Evolutionary conservation across 2,113 vertebrate species (phyloP).

Genomic region (Ameiurus melas): DNA sequence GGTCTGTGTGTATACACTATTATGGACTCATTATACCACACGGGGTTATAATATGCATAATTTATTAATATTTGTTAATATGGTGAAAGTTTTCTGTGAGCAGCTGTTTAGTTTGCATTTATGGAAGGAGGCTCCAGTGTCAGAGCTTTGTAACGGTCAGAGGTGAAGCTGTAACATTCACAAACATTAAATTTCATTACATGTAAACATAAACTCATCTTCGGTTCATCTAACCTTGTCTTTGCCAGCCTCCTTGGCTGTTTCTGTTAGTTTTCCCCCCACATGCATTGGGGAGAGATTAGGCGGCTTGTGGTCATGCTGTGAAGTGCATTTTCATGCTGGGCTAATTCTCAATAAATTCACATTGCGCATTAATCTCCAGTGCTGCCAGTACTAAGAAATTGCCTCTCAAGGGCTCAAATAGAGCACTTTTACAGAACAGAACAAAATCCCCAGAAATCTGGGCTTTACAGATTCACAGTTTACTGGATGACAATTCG

Average conservation of each 20-base stretch:
- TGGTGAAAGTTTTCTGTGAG: background rate
- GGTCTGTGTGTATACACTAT: background rate
- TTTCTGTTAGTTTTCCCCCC: slow-evolving; percentile 44
- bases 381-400: slow-evolving; percentile 41
- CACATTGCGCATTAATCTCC: slow-evolving; percentile 55
- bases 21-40: background rate
- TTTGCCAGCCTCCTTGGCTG: slow-evolving; percentile 32
- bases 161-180: background rate
- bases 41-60: background rate
- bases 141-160: background rate
- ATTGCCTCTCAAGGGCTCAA: slow-evolving; percentile 35
- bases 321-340: slow-evolving; percentile 55
- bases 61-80: background rate
- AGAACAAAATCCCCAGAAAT: slow-evolving; percentile 13
- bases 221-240: background rate
- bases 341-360: slow-evolving; percentile 55
- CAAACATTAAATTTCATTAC: background rate
- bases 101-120: background rate
- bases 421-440: slow-evolving; percentile 29
- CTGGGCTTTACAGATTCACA: background rate
- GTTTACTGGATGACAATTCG: background rate
- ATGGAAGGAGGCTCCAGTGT: background rate
- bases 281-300: slow-evolving; percentile 46
- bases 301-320: slow-evolving; percentile 46
- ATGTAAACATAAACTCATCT: background rate